phyloP scores from a whole-genome alignment of 2,797 vertebrate species.

The Neopelma chrysocephalum region DNA sequence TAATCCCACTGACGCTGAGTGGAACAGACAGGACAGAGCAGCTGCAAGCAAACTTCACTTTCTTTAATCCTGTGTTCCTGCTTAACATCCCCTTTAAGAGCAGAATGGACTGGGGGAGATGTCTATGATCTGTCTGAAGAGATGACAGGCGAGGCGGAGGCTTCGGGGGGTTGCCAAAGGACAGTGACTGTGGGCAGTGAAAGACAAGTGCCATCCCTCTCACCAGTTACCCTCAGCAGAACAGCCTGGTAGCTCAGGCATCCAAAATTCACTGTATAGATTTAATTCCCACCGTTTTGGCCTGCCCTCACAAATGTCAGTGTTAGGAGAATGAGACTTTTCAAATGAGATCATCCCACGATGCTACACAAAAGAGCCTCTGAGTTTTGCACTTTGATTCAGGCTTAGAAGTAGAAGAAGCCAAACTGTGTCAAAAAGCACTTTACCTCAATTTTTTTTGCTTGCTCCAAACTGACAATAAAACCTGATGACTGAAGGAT shows the following conservation, averaged over 20 bases:
- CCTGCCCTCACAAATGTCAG: background rate
- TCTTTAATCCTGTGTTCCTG: conserved; percentile 37
- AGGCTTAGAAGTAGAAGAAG: background rate
- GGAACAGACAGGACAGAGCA: conserved; percentile 40
- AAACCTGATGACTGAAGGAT: background rate
- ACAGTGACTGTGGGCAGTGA: background rate
- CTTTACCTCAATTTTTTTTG: background rate
- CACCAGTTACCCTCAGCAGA: background rate
- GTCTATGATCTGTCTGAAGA: conserved; percentile 8
- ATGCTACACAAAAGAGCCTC: background rate
- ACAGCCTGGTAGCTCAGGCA: background rate
- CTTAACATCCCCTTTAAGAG: conserved; percentile 16
- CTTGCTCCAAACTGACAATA: background rate
- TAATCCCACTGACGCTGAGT: conserved; percentile 48
- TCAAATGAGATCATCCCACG: background rate
- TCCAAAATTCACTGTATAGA: background rate
- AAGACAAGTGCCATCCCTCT: background rate
- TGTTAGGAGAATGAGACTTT: background rate
- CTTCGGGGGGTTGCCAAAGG: background rate
- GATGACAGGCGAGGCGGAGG: background rate
- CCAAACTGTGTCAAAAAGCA: background rate
- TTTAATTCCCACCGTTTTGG: background rate
- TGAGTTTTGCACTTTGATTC: background rate
- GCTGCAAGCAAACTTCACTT: conserved; percentile 57
- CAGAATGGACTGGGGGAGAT: background rate